Conservation (phyloP, 2,113 vertebrate genomes). For the Capreolus pygargus region DNA sequence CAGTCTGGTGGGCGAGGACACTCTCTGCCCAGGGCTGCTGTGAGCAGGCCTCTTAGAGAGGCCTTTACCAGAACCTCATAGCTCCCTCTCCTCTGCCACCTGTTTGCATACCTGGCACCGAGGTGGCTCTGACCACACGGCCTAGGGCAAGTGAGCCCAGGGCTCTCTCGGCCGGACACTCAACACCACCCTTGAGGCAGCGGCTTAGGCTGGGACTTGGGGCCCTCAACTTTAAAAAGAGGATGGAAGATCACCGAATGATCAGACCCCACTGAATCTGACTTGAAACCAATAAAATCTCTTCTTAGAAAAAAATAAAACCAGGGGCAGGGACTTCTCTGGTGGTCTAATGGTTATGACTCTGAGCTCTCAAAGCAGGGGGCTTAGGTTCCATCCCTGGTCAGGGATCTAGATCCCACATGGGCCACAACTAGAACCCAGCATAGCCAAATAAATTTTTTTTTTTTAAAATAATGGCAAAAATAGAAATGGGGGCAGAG, state of each 20-base stretch:
- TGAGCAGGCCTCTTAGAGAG: background rate
- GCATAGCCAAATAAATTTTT: background rate
- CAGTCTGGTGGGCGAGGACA: background rate
- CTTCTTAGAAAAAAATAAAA: background rate
- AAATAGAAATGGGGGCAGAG: background rate
- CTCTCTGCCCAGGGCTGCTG: background rate
- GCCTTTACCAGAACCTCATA: background rate
- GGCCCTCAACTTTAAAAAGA: background rate
- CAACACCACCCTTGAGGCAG: background rate
- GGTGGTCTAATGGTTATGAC: background rate
- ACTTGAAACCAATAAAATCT: background rate
- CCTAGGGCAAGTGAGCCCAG: background rate
- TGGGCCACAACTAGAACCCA: background rate
- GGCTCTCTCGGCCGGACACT: background rate
- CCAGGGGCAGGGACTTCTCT: background rate
- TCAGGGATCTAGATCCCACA: background rate
- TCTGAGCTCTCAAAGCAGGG: background rate
- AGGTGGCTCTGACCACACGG: background rate
- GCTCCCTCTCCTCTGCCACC: background rate
- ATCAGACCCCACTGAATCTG: too few relatives aligned
- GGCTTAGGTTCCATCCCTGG: background rate
- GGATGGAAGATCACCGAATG: background rate
- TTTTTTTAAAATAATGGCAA: background rate
- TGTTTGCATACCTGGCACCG: fast-evolving
- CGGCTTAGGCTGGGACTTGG: background rate